Evolutionary conservation across 2,797 vertebrate species (phyloP).

Genomic region (Cottoperca gobio): DNA sequence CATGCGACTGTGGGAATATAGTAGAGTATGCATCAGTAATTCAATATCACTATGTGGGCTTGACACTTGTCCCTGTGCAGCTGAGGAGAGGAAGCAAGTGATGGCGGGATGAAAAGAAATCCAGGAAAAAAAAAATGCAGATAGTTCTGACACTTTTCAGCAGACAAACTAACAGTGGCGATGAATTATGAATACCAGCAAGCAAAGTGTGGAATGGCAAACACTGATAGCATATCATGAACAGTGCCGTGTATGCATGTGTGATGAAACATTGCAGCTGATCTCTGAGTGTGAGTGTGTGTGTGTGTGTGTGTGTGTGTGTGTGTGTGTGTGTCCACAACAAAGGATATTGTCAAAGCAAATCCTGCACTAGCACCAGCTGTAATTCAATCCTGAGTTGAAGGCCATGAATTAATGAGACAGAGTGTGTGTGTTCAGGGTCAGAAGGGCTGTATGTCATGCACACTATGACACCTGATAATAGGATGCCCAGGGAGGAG

Average conservation of each 20-base stretch:
- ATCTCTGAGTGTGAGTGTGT: conserved; percentile 9
- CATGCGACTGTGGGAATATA: conserved; percentile 47
- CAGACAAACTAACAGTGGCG: conserved; percentile 17
- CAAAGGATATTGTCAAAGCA: conserved; percentile 54
- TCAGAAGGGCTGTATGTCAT: conserved; percentile 58
- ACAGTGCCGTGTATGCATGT: conserved; percentile 8
- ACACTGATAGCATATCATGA: conserved; percentile 29
- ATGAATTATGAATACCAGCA: conserved; percentile 57
- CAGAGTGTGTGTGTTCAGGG: conserved; percentile 48
- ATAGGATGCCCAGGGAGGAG: conserved; percentile 14
- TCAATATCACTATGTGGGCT: conserved; percentile 9
- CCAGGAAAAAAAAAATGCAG: conserved; percentile 13
- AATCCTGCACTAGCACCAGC: conserved; percentile 41
- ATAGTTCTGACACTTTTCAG: conserved; percentile 44
- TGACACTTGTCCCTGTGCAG: conserved; percentile 24
- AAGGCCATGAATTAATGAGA: conserved; percentile 82
- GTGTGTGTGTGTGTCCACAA: conserved; percentile 2
- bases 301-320: conserved; percentile 16
- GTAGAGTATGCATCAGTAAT: conserved; percentile 27
- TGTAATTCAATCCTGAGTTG: conserved; percentile 75
- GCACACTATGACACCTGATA: conserved; percentile 51
- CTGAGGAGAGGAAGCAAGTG: conserved; percentile 15
- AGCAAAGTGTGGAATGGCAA: conserved; percentile 27
- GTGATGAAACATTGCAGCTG: conserved; percentile 52
- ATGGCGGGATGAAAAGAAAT: conserved; percentile 34